phyloP scores from a whole-genome alignment of 1,140 invertebrate genomes.

The Scaptomyza hsui region DNA sequence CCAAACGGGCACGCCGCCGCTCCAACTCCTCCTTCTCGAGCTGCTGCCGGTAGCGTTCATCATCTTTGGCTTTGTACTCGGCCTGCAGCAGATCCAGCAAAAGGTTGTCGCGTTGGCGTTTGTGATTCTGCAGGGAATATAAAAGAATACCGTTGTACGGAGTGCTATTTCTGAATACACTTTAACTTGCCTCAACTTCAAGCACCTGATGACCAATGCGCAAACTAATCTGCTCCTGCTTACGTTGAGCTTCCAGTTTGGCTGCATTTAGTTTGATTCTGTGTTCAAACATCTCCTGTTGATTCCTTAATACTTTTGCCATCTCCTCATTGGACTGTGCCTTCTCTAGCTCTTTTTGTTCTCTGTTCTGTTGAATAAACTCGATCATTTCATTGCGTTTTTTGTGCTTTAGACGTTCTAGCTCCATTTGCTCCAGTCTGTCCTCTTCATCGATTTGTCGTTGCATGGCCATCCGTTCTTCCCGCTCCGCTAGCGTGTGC shows the following conservation, averaged over 20 bases:
- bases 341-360: conserved; percentile 20
- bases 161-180: background rate
- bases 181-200: conserved; percentile 48
- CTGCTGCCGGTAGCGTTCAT: conserved; percentile 61
- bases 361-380: conserved; percentile 42
- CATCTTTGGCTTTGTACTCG: conserved; percentile 63
- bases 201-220: conserved; percentile 48
- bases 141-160: background rate
- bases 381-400: conserved; percentile 42
- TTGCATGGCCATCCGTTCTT: conserved; percentile 40
- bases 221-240: conserved; percentile 52
- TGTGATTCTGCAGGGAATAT: conserved; percentile 35
- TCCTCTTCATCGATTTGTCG: conserved; percentile 55
- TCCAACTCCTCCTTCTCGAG: conserved; percentile 51
- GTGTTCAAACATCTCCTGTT: conserved; percentile 18
- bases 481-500: conserved; percentile 45
- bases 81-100: conserved; percentile 61
- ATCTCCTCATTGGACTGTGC: conserved; percentile 9
- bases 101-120: conserved; percentile 48
- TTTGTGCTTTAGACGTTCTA: conserved; percentile 18
- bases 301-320: conserved; percentile 11
- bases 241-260: conserved; percentile 16
- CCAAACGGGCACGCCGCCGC: conserved; percentile 43
- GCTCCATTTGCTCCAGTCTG: conserved; percentile 20
- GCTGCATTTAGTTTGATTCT: conserved; percentile 20